Percentiles rank a stretch among this genome's conserved stretches.
Evolutionary conservation across 2,888 invertebrate genomes (phyloP).

Genomic region (Drosophila mettleri): DNA sequence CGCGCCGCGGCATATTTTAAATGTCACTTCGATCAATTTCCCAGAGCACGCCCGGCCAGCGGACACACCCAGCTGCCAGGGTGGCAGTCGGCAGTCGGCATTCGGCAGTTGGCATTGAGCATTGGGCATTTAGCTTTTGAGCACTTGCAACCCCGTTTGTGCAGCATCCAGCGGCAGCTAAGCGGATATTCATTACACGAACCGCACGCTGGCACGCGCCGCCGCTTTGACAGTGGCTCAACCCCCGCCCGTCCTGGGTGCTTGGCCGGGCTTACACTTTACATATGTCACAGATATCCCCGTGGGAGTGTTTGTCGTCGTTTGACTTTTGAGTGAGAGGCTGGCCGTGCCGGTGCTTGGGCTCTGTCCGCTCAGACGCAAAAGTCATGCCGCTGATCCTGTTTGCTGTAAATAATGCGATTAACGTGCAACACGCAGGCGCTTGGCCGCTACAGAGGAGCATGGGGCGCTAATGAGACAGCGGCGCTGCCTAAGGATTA

Average conservation of each 20-base stretch:
- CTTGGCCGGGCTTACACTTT: constrained; percentile 83
- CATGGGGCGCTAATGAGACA: constrained; percentile 67
- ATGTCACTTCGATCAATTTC: constrained; percentile 74
- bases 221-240: constrained; percentile 77
- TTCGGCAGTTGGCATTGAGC: neutral
- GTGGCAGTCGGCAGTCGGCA: neutral
- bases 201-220: constrained; percentile 83
- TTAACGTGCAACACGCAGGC: constrained; percentile 82
- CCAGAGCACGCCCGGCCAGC: constrained; percentile 70
- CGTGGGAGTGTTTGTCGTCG: constrained; percentile 84
- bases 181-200: constrained; percentile 84
- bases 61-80: constrained; percentile 50
- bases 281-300: constrained; percentile 86
- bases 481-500: constrained; percentile 63
- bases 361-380: constrained; percentile 28
- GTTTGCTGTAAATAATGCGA: constrained; percentile 85
- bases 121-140: constrained; percentile 15
- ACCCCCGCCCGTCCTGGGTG: constrained; percentile 64
- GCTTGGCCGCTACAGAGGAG: constrained; percentile 9
- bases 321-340: constrained; percentile 61
- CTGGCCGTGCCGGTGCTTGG: neutral
- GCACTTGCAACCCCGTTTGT: constrained; percentile 55
- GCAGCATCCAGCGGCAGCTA: constrained; percentile 70
- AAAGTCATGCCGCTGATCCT: constrained; percentile 84
- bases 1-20: constrained; percentile 77